Evolutionary conservation across 92 coral and sea anemone species (phyloP).

Genomic region (Phenganax subtilis): DNA sequence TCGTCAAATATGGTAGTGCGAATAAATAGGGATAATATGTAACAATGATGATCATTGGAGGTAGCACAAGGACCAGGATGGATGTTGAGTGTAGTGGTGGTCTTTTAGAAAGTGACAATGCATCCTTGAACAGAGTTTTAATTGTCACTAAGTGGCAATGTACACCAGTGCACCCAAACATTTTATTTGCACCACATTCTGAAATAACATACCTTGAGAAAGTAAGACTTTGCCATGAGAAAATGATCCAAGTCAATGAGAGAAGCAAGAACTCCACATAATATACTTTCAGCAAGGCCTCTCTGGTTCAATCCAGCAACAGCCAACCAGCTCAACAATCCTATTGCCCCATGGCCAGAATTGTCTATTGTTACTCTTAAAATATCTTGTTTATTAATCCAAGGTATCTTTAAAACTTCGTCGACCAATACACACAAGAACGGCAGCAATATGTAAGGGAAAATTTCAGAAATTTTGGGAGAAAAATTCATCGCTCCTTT

Average conservation of each 20-base stretch:
- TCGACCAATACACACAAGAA: conserved; percentile 14
- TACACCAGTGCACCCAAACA: not conserved
- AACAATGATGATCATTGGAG: conserved; percentile 1
- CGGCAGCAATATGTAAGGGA: conserved; percentile 26
- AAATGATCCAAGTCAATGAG: conserved; percentile 87
- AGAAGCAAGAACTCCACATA: conserved; percentile 67
- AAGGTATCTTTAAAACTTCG: conserved; percentile 26
- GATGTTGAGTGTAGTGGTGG: conserved; percentile 83
- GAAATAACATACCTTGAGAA: conserved; percentile 51
- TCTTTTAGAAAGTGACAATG: conserved; percentile 52
- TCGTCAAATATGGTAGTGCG: conserved; percentile 63
- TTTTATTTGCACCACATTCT: not conserved
- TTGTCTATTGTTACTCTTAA: conserved; percentile 65
- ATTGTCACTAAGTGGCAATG: not conserved
- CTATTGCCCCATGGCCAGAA: conserved; percentile 64
- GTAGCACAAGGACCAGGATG: conserved; percentile 60
- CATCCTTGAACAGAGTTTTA: conserved; percentile 53
- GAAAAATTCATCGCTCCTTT: conserved; percentile 16
- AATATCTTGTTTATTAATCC: conserved; percentile 9
- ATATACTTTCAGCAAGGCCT: conserved; percentile 45
- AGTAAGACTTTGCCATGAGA: conserved; percentile 65
- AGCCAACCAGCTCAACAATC: conserved; percentile 66
- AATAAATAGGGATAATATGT: conserved; percentile 29
- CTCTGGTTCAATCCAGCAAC: conserved; percentile 54
- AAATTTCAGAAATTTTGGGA: not conserved